Percentiles rank a stretch among this genome's conserved stretches.
Evolutionary conservation across 2,113 vertebrate species (phyloP).

Genomic region (Callionymus lyra): DNA sequence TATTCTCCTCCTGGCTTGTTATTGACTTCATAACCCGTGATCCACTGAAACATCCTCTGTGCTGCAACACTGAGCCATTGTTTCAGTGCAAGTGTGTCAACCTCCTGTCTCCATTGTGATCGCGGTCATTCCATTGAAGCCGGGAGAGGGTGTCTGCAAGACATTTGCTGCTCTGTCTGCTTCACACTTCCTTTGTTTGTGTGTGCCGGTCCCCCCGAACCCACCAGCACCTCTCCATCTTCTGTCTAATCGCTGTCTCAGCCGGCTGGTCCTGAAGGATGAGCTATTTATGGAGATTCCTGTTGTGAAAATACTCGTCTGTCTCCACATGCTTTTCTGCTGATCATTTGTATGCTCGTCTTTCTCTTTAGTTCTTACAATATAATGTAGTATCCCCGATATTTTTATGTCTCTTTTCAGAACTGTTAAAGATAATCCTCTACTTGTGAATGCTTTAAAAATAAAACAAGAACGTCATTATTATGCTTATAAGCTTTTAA

Average conservation of each 20-base stretch:
- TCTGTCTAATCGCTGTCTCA: constrained; percentile 36
- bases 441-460: too few relatives aligned
- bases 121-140: constrained; percentile 51
- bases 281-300: constrained; percentile 58
- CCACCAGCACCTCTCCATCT: constrained; percentile 9
- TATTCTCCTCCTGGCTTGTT: too few relatives aligned
- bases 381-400: too few relatives aligned
- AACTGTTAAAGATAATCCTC: too few relatives aligned
- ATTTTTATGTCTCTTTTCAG: too few relatives aligned
- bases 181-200: constrained; percentile 61
- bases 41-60: too few relatives aligned
- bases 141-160: constrained; percentile 42
- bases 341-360: too few relatives aligned
- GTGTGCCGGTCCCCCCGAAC: constrained; percentile 35
- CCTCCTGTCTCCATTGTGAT: constrained; percentile 50
- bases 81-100: constrained; percentile 38
- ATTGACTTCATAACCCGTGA: too few relatives aligned
- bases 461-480: too few relatives aligned
- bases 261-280: constrained; percentile 39
- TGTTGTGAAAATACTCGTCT: constrained; percentile 41
- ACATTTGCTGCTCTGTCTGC: constrained; percentile 53
- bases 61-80: constrained; percentile 24
- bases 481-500: too few relatives aligned
- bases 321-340: too few relatives aligned
- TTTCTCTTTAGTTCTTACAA: too few relatives aligned